Conservation (phyloP, 2,888 invertebrate genomes). For the Zele albiditarsus region DNA sequence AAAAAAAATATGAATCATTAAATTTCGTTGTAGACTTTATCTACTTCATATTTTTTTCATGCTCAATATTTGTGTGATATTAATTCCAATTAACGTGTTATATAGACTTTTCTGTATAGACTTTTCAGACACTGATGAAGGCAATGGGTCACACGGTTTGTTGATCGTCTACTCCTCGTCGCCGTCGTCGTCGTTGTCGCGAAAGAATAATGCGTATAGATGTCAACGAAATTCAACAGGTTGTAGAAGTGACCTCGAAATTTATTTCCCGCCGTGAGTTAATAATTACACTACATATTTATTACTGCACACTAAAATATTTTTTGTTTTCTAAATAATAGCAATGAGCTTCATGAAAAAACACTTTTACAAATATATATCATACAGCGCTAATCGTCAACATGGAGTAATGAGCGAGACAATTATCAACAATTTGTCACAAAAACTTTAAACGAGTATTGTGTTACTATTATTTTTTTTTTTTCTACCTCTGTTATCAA, state of each 20-base stretch:
- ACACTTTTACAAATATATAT: too few species aligned
- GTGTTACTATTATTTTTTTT: background rate
- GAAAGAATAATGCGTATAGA: constrained; percentile 33
- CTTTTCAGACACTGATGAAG: background rate
- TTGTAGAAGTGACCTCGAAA: constrained; percentile 40
- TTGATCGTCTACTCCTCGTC: constrained; percentile 19
- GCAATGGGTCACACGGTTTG: constrained; percentile 28
- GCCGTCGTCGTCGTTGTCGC: background rate
- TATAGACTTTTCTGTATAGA: background rate
- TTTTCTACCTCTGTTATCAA: constrained; percentile 11
- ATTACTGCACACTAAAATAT: background rate
- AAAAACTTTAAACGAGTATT: background rate
- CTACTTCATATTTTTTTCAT: background rate
- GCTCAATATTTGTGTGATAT: background rate
- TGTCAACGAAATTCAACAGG: constrained; percentile 50
- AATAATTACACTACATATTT: background rate
- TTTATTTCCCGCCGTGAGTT: background rate
- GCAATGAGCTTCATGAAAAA: too few species aligned
- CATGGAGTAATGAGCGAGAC: background rate
- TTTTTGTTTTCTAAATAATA: background rate
- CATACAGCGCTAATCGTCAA: too few species aligned
- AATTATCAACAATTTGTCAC: background rate
- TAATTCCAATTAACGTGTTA: background rate
- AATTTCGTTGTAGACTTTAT: background rate
- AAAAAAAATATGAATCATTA: background rate